These are phyloP conservation scores for Etia nguti DNA, from an alignment of 2,113 vertebrate species.

Conservation along the genomic window DNA sequence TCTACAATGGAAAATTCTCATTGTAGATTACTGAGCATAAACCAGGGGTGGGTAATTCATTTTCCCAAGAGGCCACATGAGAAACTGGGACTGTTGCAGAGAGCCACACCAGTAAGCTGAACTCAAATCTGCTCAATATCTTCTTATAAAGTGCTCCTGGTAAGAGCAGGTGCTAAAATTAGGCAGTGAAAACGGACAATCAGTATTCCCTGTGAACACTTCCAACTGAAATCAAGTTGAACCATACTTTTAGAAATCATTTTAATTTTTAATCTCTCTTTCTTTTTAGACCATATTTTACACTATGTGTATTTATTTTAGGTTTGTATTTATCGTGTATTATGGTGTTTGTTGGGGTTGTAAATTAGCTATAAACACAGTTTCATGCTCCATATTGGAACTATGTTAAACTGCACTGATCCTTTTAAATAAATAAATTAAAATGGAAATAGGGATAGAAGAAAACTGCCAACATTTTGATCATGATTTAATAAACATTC, in stretches of 20 bases:
- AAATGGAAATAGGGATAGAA: background rate
- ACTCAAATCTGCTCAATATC: background rate
- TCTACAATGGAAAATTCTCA: conserved; percentile 66
- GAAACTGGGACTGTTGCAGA: background rate
- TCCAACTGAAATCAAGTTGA: too few species aligned
- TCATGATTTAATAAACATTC: background rate
- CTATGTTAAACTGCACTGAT: too few species aligned
- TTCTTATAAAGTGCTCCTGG: background rate
- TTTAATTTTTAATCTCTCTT: too few species aligned
- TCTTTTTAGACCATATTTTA: too few species aligned
- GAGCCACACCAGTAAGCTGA: background rate
- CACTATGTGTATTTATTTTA: too few species aligned
- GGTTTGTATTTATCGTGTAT: too few species aligned
- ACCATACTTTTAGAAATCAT: too few species aligned
- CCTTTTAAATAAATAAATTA: background rate
- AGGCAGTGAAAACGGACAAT: too few species aligned
- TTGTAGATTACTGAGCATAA: background rate
- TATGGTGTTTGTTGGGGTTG: too few species aligned
- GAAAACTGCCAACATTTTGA: background rate
- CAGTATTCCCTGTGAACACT: too few species aligned
- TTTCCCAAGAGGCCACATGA: background rate
- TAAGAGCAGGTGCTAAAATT: background rate
- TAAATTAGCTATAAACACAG: too few species aligned
- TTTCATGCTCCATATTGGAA: too few species aligned
- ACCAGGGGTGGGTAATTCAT: background rate